Evolutionary conservation across 2,797 vertebrate species (phyloP).

Genomic region (Myotis planiceps): DNA sequence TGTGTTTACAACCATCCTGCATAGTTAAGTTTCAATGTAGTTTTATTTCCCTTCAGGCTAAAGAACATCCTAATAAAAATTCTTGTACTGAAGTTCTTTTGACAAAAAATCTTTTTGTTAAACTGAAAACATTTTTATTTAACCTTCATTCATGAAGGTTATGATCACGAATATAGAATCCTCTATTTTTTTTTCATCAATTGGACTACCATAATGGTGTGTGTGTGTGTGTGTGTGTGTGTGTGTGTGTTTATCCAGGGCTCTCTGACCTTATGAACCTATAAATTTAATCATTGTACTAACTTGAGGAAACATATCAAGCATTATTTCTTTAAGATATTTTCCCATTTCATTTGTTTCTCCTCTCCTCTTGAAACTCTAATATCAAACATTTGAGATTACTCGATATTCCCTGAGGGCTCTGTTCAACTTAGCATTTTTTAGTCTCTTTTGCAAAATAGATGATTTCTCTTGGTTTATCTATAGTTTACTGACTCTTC

Average conservation of each 20-base stretch:
- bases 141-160: neutral
- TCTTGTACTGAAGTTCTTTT: neutral
- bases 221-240: neutral
- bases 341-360: neutral
- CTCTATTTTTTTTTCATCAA: neutral
- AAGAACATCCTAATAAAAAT: neutral
- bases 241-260: neutral
- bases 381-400: neutral
- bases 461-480: neutral
- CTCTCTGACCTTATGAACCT: neutral
- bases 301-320: neutral
- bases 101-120: neutral
- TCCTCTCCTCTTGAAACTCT: neutral
- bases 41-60: neutral
- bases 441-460: neutral
- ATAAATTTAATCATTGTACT: neutral
- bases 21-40: neutral
- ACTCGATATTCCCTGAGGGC: neutral
- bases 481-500: neutral
- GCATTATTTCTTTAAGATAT: neutral
- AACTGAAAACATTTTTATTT: neutral
- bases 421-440: neutral
- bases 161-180: neutral
- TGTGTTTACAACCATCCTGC: neutral
- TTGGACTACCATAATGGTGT: neutral